Base-by-base conservation (phyloP, 2,797 vertebrate species). In the Novumbra hubbsi region DNA sequence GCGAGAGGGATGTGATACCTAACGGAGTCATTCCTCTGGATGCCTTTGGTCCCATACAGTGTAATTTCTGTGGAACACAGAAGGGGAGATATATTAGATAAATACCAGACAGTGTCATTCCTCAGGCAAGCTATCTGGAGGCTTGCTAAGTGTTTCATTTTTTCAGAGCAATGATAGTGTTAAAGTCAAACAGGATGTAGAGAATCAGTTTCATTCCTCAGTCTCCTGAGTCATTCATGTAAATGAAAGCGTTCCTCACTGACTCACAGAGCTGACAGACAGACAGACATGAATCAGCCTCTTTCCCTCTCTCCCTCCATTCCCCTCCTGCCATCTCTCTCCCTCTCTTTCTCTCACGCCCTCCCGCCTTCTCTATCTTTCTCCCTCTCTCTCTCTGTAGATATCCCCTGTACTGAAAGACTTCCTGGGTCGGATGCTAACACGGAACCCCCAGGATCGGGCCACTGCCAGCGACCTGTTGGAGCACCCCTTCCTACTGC, bases 401-500 rank as follows among this genome's bases (percentile, higher is more conserved):
- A 91, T 94, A 77, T 98, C 97, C 64, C 96, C 95, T 0, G 93
- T 97, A 62, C 83, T 98, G 74, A 93, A 95, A 84, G 96, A 97
- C 88, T 98, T 98, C 87, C 88, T 98, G 91, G 92, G 91, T 62
- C 90, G 94, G 83, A 97, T 98, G 96, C 55, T 98, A 87, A 94
- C 93, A 0, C 91, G 95, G 52, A 94, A 98, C 73, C 94, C 94
- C 0, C 15, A 88, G 71, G 90, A 94, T 81, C 92, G 97, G 82
- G 91, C 94, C 12, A 93, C 90, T 0, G 95, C 96, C 4, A 73
- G 86, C 24, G 91, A 94, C 38, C 94, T 98, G n/a, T 92, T 98
- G 80, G 91, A 95, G 77, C 96, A 98, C 38, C 96, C 95, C 2
- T 98, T 98, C 86, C 84, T 98, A 83, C 94, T 97, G 74, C 96